Evolutionary conservation across 2,888 invertebrate species (phyloP).

Genomic region (Oscheius sp.): DNA sequence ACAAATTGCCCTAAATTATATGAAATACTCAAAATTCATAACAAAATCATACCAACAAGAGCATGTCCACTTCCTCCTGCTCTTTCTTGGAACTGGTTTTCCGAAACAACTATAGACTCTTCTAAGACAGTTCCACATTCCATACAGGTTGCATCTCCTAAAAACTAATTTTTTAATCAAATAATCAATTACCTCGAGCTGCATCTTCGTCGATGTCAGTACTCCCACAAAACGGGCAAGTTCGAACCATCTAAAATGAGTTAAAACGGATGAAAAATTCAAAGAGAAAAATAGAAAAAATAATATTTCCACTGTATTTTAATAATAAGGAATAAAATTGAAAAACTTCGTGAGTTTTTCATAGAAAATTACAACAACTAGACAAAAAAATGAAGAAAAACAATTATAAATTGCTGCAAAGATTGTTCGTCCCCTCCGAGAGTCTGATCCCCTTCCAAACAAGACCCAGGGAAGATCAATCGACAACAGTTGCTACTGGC

Average conservation of each 20-base stretch:
- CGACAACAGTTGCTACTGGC: too few relatives aligned
- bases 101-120: slow-evolving; percentile 93
- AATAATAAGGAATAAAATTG: too few relatives aligned
- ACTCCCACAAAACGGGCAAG: slow-evolving; percentile 73
- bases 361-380: too few relatives aligned
- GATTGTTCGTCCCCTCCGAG: too few relatives aligned
- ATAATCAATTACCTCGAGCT: slow-evolving; percentile 78
- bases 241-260: slow-evolving; percentile 22
- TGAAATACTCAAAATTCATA: too few relatives aligned
- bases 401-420: too few relatives aligned
- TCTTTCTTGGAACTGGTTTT: slow-evolving; percentile 90
- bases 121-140: slow-evolving; percentile 94
- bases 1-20: slow-evolving; percentile 43
- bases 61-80: slow-evolving; percentile 77
- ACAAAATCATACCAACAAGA: slow-evolving; percentile 67
- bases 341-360: too few relatives aligned
- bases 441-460: too few relatives aligned
- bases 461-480: too few relatives aligned
- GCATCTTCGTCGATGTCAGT: slow-evolving; percentile 92
- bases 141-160: slow-evolving; percentile 87
- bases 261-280: neutral
- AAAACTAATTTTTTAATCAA: neutral
- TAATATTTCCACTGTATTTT: too few relatives aligned
- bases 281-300: neutral
- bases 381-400: too few relatives aligned